Evolutionary conservation across 1,140 invertebrate species (phyloP), one percentile per base, ranked within the genome.

Genomic region (Leptopilina clavipes): DNA sequence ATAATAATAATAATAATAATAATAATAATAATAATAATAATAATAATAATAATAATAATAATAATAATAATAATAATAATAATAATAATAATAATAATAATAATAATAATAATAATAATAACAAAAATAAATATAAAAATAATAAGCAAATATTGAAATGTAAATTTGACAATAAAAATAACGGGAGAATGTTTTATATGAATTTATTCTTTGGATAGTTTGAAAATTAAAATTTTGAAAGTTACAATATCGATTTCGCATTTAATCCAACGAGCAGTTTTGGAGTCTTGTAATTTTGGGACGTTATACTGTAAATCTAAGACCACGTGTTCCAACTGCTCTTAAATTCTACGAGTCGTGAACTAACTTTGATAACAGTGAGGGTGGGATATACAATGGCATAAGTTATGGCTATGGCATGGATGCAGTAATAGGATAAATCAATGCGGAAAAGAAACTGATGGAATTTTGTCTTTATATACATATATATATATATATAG

Each of bases 231-330:
- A 7, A 52, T n/a, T 5, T 17, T 17, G 11, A 12, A 25, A 65
- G 56, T 65, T 65, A 25, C 8, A 22, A 65, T 65, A 65, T 65
- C 19, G 56, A 65, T 65, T 65, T 65, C 19, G 19, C 56, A 65
- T 65, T 65, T 65, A 2, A 25, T 22, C 10, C 19, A 3, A 7
- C 10, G 22, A 14, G 12, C 56, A 65, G 19, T 65, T 40, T 65
- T 31, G 22, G 19, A 65, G 56, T 12, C 19, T 14, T 65, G 56
- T 65, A 65, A 65, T 65, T 65, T 3, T 1, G 22, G 22, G 22
- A 65, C 56, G 19, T 31, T 65, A 10, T 65, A 65, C 56, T 12
- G 56, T 52, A 52, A 52, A 52, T 52, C 48, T 52, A 52, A 65
- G 56, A 31, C 56, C 56, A 65, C 56, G 56, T 65, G 56, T 25